A percentile compares a stretch with the other conserved stretches of the same genome.
Evolutionary conservation across 2,888 invertebrate genomes (phyloP).

Genomic region (Trissonchulus latispiculum): DNA sequence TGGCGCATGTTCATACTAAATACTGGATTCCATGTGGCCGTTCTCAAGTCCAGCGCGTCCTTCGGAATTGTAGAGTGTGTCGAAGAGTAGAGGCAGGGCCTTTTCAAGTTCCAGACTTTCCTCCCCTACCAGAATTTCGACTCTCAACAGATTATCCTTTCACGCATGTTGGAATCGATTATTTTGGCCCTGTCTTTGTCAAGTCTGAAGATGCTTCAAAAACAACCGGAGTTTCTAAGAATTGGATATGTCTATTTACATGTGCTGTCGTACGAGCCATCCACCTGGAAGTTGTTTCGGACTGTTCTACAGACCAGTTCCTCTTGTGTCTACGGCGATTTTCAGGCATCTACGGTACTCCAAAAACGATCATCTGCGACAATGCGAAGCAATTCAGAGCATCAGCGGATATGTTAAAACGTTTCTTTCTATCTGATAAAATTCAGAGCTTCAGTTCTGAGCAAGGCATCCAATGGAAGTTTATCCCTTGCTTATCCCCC

Average conservation of each 20-base stretch:
- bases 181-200: slow-evolving; percentile 43
- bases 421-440: too few relatives aligned
- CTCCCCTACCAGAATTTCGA: neutral
- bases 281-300: slow-evolving; percentile 42
- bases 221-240: neutral
- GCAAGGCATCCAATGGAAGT: too few relatives aligned
- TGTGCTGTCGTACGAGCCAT: slow-evolving; percentile 44
- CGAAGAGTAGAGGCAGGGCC: too few relatives aligned
- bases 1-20: neutral
- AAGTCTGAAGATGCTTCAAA: slow-evolving; percentile 32
- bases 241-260: slow-evolving; percentile 44
- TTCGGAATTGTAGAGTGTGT: neutral
- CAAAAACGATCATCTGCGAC: slow-evolving; percentile 41
- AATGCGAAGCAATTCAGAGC: slow-evolving; percentile 46
- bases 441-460: too few relatives aligned
- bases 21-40: neutral
- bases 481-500: too few relatives aligned
- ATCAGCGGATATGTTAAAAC: too few relatives aligned
- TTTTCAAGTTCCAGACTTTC: neutral
- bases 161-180: slow-evolving; percentile 39
- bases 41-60: neutral
- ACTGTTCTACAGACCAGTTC: slow-evolving; percentile 37
- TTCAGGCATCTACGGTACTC: slow-evolving; percentile 37
- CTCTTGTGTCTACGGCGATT: slow-evolving; percentile 39
- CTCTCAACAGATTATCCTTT: slow-evolving; percentile 4